Percentiles rank a stretch among this genome's conserved stretches.
Evolutionary conservation across 1,140 invertebrate genomes (phyloP).

Genomic region (Drosophila pandora): DNA sequence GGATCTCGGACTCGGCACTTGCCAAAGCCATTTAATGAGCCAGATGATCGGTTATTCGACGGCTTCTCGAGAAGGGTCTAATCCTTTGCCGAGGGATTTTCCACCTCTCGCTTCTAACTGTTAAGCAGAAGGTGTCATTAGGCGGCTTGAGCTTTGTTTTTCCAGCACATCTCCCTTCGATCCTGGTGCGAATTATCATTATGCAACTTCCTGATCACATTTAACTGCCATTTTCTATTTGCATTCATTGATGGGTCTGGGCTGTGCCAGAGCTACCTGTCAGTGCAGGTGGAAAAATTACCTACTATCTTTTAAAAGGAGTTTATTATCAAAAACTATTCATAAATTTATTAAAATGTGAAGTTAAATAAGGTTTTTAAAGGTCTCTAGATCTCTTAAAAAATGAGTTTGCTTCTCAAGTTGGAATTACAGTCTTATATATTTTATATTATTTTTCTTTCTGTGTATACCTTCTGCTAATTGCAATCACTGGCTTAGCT

Average conservation of each 20-base stretch:
- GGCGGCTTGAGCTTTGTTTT: constrained; percentile 36
- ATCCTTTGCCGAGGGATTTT: constrained; percentile 47
- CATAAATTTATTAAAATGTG: no score
- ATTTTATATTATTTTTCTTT: constrained; percentile 2
- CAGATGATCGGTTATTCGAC: constrained; percentile 63
- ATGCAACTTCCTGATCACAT: constrained; percentile 77
- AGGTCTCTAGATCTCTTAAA: no score
- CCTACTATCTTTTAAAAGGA: no score
- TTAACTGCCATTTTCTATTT: constrained; percentile 76
- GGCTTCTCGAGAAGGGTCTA: constrained; percentile 56
- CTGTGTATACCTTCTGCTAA: constrained; percentile 46
- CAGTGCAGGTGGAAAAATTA: background rate
- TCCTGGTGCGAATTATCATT: constrained; percentile 60
- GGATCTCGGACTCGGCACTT: constrained; percentile 23
- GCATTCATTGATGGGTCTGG: constrained; percentile 23
- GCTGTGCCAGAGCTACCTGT: constrained; percentile 3
- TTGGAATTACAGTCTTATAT: no score
- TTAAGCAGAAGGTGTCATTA: constrained; percentile 56
- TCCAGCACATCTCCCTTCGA: constrained; percentile 25
- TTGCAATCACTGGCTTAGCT: constrained; percentile 60
- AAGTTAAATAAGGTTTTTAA: no score
- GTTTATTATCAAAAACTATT: no score
- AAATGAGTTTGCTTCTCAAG: no score
- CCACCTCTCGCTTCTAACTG: constrained; percentile 7
- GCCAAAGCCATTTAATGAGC: constrained; percentile 79